Evolutionary conservation across 2,888 invertebrate species (phyloP), one percentile per base, ranked within the genome.

Genomic region (Deilephila elpenor): DNA sequence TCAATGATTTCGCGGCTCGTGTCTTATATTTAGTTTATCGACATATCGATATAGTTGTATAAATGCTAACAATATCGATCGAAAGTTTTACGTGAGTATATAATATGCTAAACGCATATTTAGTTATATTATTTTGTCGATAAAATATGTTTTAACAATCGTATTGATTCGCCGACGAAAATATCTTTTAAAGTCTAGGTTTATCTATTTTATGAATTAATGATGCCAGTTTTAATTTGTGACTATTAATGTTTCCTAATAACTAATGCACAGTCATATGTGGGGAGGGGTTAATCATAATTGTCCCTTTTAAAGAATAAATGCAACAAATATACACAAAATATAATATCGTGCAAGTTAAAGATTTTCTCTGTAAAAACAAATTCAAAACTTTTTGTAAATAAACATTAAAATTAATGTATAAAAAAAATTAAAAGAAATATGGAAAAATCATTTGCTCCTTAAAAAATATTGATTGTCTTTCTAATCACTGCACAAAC

Each of bases 321-420:
- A 93, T 93, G 93, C 93, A 93, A 91, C 91, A 89, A 88, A 91
- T 91, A 90, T 92, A 92, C 88, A 92, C 79, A 88, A 86, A 87
- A 84, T 51, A 67, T 44, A 67, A 25, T 44, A 67, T 51, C 20
- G n/a, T 64, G 64, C 64, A 25, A 83, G 82, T 75, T 75, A 81
- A 82, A 78, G 79, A 79, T 70, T 62, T 67, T 25, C 62, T 64
- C 5, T 37, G 34, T 56, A 20, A 64, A 64, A 56, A 64, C 64
- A n/a, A 64, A 64, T 25, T 62, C 34, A 14, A 71, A 61, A 29
- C 7, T 64, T 72, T 64, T 37, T 72, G 62, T 37, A 56, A 61
- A 51, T 72, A 72, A 72, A 59, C 56, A 51, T 72, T 56, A 71
- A 14, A 62, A 70, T 70, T 70, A 70, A 67, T 51, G 51, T 67